Percentiles rank a stretch among this genome's conserved stretches.
Conservation (phyloP, 2,888 invertebrate species). For the Opisthograptis luteolata region DNA sequence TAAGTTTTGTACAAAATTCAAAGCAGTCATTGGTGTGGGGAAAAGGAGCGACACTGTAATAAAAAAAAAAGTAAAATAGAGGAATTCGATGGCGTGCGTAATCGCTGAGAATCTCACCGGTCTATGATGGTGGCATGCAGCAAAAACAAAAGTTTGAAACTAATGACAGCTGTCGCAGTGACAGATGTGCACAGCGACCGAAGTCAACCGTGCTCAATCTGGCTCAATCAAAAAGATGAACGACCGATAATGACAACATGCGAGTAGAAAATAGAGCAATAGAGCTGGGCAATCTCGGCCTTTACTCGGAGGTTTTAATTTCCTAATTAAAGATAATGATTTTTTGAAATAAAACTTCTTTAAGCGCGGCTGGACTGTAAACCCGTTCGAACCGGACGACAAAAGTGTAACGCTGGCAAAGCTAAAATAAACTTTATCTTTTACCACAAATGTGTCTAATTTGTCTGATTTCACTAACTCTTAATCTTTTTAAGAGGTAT, state of each 20-base stretch:
- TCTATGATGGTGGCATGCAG: slow-evolving; percentile 23
- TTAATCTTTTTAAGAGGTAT: no score
- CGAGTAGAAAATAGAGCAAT: slow-evolving; percentile 2
- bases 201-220: slow-evolving; percentile 49
- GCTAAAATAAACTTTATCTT: no score
- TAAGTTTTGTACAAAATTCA: no score
- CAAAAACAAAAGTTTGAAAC: slow-evolving; percentile 50
- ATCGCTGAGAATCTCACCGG: slow-evolving; percentile 6
- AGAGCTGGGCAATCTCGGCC: not conserved
- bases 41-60: no score
- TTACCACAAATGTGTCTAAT: not conserved
- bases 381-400: no score
- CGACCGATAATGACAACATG: slow-evolving; percentile 38
- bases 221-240: slow-evolving; percentile 54
- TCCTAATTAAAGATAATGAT: no score
- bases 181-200: slow-evolving; percentile 43
- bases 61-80: no score
- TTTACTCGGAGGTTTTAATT: no score
- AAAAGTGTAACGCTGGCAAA: no score
- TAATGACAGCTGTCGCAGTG: slow-evolving; percentile 51
- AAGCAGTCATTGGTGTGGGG: no score
- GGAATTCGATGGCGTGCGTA: slow-evolving; percentile 6
- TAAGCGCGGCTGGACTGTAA: no score
- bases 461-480: not conserved
- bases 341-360: no score